phyloP scores from a whole-genome alignment of 1,140 invertebrate species.

The Drosophila ercepeae region DNA sequence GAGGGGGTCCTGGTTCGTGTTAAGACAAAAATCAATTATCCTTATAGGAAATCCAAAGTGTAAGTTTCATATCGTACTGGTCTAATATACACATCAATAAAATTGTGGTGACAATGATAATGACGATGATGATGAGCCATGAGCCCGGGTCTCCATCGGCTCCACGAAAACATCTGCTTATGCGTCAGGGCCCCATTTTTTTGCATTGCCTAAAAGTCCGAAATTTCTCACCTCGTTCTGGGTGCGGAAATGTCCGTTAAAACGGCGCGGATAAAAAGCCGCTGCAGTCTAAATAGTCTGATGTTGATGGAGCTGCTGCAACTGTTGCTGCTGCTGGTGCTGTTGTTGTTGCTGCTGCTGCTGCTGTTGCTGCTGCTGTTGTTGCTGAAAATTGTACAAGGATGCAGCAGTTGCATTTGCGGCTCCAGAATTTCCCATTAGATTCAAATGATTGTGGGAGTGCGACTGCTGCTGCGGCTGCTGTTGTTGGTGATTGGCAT shows the following conservation, averaged over 20 bases:
- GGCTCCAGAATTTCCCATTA: conserved; percentile 37
- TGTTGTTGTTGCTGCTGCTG: conserved; percentile 13
- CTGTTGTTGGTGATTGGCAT: conserved; percentile 27
- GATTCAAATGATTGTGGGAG: conserved; percentile 37
- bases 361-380: conserved; percentile 20
- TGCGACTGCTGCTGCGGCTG: conserved; percentile 28
- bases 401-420: conserved; percentile 36
- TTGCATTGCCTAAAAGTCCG: conserved; percentile 52
- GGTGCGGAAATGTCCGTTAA: conserved; percentile 48
- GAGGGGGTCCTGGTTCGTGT: conserved; percentile 1
- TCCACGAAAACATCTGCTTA: conserved; percentile 21
- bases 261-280: conserved; percentile 52
- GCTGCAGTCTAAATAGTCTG: conserved; percentile 37
- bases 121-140: conserved; percentile 35
- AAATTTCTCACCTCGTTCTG: conserved; percentile 31
- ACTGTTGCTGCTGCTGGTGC: conserved; percentile 21
- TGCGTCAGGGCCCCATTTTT: background rate
- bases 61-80: conserved; percentile 59
- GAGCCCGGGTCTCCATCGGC: conserved; percentile 33
- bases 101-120: conserved; percentile 53
- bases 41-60: conserved; percentile 52
- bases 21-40: conserved; percentile 34
- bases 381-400: conserved; percentile 61
- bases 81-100: conserved; percentile 69
- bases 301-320: conserved; percentile 29